A percentile compares a stretch with the other conserved stretches of the same genome.
Conservation (phyloP, 2,797 vertebrate genomes). For the Cynopterus sphinx region DNA sequence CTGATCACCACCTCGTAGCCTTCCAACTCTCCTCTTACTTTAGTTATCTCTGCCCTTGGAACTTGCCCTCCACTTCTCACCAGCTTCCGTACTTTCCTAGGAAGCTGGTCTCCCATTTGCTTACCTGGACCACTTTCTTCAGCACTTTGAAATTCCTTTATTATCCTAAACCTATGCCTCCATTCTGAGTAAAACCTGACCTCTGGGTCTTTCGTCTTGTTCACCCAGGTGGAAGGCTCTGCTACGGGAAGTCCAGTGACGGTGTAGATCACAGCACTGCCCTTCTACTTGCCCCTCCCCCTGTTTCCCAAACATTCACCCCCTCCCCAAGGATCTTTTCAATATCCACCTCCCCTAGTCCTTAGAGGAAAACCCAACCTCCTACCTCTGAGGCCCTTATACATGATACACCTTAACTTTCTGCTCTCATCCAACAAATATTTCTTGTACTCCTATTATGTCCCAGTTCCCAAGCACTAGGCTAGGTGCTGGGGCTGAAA, state of each 20-base stretch:
- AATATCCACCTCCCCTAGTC: too few relatives aligned
- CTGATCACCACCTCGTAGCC: background rate
- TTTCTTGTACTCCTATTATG: background rate
- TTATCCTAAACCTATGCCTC: background rate
- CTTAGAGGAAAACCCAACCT: background rate
- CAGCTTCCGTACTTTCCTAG: background rate
- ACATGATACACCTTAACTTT: background rate
- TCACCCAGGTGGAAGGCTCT: background rate
- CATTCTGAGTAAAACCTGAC: background rate
- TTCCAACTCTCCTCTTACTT: background rate
- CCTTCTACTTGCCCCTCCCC: background rate
- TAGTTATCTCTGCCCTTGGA: background rate
- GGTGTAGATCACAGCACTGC: rapidly evolving
- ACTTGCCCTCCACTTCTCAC: background rate
- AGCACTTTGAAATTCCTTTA: background rate
- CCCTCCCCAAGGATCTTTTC: background rate
- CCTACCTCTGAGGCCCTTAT: background rate
- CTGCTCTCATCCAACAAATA: background rate
- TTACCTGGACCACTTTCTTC: background rate
- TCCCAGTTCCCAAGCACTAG: background rate
- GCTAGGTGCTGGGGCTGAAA: background rate
- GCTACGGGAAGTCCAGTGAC: background rate
- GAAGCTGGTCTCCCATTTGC: background rate
- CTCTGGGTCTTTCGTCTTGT: background rate
- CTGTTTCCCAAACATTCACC: background rate